Percentiles rank a stretch among this genome's conserved stretches.
Evolutionary conservation across 2,113 vertebrate species (phyloP).

Genomic region (Archocentrus centrarchus): DNA sequence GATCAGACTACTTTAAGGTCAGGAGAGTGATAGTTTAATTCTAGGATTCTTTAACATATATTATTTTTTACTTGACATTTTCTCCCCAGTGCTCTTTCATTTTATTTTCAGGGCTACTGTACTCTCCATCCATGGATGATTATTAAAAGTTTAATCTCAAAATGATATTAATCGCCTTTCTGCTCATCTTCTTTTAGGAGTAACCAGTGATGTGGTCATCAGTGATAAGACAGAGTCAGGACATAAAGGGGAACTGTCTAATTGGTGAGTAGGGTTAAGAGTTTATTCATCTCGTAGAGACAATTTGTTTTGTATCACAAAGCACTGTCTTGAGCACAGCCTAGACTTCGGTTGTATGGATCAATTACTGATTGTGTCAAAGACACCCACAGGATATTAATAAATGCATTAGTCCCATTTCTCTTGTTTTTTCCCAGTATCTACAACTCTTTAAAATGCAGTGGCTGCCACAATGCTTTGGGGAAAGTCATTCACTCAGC

Average conservation of each 20-base stretch:
- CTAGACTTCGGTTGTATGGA: neutral
- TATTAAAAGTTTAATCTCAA: neutral
- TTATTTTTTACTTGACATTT: neutral
- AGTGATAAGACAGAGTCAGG: conserved; percentile 70
- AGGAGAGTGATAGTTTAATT: too few species aligned
- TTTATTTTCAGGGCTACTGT: neutral
- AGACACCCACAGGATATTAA: neutral
- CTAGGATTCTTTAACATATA: too few species aligned
- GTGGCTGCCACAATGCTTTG: conserved; percentile 75
- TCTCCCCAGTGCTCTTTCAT: neutral
- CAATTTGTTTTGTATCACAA: neutral
- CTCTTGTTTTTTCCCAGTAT: conserved; percentile 71
- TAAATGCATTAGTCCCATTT: too few species aligned
- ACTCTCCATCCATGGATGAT: neutral
- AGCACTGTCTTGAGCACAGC: neutral
- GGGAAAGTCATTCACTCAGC: conserved; percentile 84
- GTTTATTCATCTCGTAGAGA: neutral
- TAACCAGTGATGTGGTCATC: conserved; percentile 80
- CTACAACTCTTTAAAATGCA: conserved; percentile 83
- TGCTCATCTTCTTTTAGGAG: conserved; percentile 75
- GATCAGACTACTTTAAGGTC: too few species aligned
- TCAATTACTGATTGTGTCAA: neutral
- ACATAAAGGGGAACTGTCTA: conserved; percentile 76
- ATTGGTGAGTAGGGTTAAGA: conserved; percentile 80
- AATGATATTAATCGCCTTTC: neutral